Evolutionary conservation across 2,113 vertebrate species (phyloP).

Genomic region (Limnothrissa miodon): DNA sequence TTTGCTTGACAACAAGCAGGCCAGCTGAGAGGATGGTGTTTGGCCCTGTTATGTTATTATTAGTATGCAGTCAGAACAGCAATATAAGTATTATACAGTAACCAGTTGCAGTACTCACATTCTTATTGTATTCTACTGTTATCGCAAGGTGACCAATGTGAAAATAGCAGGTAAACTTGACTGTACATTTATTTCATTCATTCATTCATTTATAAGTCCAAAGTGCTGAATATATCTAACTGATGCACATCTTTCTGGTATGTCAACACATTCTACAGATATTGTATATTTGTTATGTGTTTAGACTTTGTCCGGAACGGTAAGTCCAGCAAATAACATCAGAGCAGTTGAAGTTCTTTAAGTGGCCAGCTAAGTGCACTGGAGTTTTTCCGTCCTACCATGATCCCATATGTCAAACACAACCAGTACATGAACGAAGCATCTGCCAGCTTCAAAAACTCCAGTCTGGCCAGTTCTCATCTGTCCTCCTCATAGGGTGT

Average conservation of each 20-base stretch:
- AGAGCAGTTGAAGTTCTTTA: background rate
- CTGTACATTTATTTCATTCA: slow-evolving; percentile 27
- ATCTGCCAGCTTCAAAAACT: background rate
- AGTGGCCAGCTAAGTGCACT: background rate
- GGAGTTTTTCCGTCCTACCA: background rate
- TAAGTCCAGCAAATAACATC: background rate
- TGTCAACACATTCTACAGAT: slow-evolving; percentile 56
- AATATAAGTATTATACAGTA: background rate
- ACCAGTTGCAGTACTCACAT: background rate
- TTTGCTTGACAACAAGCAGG: background rate
- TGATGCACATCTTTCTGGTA: slow-evolving; percentile 34
- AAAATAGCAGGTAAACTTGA: slow-evolving; percentile 45
- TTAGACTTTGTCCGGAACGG: background rate
- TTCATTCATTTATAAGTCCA: slow-evolving; percentile 25
- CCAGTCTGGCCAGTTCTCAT: background rate
- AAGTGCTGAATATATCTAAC: slow-evolving; percentile 37
- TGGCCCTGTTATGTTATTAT: background rate
- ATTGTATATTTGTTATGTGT: background rate
- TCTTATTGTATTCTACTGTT: slow-evolving; percentile 21
- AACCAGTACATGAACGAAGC: background rate
- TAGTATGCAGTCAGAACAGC: slow-evolving; percentile 3
- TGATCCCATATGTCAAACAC: background rate
- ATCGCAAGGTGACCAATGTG: slow-evolving; percentile 34
- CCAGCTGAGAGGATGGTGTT: background rate
- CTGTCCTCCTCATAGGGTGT: slow-evolving; percentile 63